Conservation (phyloP, 37 sponge, comb jelly and placozoan species). For the Cliona cf. orientalis region DNA sequence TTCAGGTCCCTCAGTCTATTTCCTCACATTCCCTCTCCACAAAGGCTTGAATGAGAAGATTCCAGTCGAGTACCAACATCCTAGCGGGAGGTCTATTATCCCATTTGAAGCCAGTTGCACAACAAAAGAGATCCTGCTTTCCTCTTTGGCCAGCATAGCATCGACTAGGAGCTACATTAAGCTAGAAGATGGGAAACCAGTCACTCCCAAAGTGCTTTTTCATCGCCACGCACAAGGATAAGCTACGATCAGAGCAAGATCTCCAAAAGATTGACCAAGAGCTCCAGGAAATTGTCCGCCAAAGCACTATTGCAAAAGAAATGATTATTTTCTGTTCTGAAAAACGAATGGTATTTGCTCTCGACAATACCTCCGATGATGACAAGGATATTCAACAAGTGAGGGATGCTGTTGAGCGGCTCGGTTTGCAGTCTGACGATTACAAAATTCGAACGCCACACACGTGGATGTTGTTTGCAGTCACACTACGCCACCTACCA, state of each 20-base stretch:
- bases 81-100: not conserved
- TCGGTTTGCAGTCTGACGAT: not conserved
- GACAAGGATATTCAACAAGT: not conserved
- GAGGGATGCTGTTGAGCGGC: not conserved
- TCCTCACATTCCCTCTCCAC: conserved; percentile 12
- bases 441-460: too few relatives aligned
- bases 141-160: conserved; percentile 10
- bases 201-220: not conserved
- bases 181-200: not conserved
- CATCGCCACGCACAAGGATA: not conserved
- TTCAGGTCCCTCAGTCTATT: conserved; percentile 11
- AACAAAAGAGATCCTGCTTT: conserved; percentile 1
- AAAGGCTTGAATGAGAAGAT: conserved; percentile 6
- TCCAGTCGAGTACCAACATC: not conserved
- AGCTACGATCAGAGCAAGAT: not conserved
- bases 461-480: too few relatives aligned
- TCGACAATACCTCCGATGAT: conserved; percentile 4
- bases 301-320: not conserved
- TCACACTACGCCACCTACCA: too few relatives aligned
- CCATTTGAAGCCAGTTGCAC: conserved; percentile 13
- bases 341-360: not conserved
- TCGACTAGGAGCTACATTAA: not conserved
- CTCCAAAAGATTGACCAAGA: not conserved
- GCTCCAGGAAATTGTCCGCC: not conserved
- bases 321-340: not conserved